These are phyloP conservation scores for Hapalemur alaotrensis DNA, from an alignment of 2,797 vertebrate species.

Conservation along the genomic window DNA sequence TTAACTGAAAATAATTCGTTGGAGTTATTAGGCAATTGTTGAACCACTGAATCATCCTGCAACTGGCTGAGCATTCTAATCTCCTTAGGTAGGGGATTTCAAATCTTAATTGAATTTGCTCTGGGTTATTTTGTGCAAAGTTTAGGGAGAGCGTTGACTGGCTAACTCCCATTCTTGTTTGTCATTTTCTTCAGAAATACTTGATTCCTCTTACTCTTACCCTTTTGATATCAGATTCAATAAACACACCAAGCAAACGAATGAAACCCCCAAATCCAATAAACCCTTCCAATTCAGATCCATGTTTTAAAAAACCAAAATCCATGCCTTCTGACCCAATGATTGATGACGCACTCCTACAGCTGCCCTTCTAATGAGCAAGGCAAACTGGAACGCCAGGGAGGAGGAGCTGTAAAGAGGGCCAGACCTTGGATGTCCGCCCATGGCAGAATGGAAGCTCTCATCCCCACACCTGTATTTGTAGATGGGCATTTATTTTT, in stretches of 20 bases:
- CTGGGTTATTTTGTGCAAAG: not conserved
- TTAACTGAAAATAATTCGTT: not conserved
- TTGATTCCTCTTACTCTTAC: not conserved
- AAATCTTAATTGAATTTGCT: constrained; percentile 20
- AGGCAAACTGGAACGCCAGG: not conserved
- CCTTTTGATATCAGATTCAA: constrained; percentile 31
- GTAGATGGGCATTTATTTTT: not conserved
- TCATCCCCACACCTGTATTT: not conserved
- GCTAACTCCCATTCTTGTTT: not conserved
- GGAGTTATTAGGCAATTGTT: not conserved
- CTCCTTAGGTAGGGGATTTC: not conserved
- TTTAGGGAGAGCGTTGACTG: not conserved
- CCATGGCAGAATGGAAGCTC: fast-evolving
- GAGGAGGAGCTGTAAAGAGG: too few species aligned
- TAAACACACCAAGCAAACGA: not conserved
- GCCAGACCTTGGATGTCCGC: not conserved
- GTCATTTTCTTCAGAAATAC: constrained; percentile 39
- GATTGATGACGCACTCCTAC: not conserved
- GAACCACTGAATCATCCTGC: not conserved
- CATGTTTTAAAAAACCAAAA: constrained; percentile 6
- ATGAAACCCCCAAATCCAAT: not conserved
- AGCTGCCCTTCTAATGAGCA: not conserved
- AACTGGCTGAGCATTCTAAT: not conserved
- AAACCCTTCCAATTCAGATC: not conserved
- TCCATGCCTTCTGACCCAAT: not conserved